Evolutionary conservation across 2,888 invertebrate species (phyloP).

Genomic region (Lochmaea capreae): DNA sequence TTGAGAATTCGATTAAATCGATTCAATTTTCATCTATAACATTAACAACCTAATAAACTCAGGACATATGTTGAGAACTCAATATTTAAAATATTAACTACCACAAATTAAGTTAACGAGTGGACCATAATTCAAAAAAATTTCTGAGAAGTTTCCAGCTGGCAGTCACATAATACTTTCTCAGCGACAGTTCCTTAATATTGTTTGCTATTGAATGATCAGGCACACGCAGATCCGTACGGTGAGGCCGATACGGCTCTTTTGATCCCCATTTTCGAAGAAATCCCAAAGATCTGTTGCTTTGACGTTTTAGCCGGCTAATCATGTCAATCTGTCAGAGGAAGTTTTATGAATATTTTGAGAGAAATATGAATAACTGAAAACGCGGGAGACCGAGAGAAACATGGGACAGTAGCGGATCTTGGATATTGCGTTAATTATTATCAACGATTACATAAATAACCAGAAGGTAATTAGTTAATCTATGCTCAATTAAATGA

Average conservation of each 20-base stretch:
- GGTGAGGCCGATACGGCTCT: constrained; percentile 49
- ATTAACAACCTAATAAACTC: too few relatives aligned
- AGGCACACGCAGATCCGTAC: constrained; percentile 37
- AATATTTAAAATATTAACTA: not conserved
- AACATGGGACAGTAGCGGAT: too few relatives aligned
- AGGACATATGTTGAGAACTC: not conserved
- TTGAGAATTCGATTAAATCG: too few relatives aligned
- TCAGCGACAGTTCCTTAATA: constrained; percentile 7
- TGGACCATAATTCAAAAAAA: constrained; percentile 2
- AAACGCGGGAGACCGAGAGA: too few relatives aligned
- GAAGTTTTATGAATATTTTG: constrained; percentile 25
- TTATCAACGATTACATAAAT: too few relatives aligned
- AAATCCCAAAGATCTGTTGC: constrained; percentile 51
- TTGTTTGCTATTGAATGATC: constrained; percentile 9
- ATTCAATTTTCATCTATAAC: not conserved
- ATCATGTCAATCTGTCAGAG: constrained; percentile 41
- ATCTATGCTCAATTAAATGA: too few relatives aligned
- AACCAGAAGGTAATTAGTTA: too few relatives aligned
- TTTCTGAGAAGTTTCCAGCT: constrained; percentile 12
- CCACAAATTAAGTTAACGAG: constrained; percentile 24
- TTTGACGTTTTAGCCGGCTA: constrained; percentile 45
- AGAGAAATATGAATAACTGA: too few relatives aligned
- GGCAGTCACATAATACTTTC: constrained; percentile 7
- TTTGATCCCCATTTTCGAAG: constrained; percentile 50
- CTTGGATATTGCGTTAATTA: too few relatives aligned